phyloP scores from a whole-genome alignment of 35 echinoderm and acorn worm species.

The Strongylocentrotus purpuratus region DNA sequence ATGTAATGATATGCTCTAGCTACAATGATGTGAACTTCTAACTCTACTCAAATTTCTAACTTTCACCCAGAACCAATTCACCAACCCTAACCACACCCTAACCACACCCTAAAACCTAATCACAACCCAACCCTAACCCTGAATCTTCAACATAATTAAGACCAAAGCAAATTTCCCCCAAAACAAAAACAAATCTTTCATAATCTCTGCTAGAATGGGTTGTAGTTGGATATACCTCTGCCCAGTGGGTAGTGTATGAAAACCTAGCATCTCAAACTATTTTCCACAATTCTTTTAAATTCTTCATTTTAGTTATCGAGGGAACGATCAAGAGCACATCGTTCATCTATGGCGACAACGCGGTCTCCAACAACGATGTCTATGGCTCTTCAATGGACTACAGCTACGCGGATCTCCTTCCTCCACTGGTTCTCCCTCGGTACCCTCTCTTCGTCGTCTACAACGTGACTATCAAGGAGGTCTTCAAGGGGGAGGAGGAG shows the following conservation, averaged over 20 bases:
- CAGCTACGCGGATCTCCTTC: background rate
- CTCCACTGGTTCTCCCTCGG: constrained; percentile 1
- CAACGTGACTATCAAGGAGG: constrained; percentile 10
- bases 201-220: background rate
- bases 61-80: no score
- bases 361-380: constrained; percentile 36
- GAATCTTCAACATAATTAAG: no score
- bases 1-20: no score
- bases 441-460: constrained; percentile 40
- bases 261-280: background rate
- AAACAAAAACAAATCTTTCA: background rate
- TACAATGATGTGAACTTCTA: no score
- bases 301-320: constrained; percentile 37
- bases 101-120: no score
- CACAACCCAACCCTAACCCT: no score
- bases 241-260: background rate
- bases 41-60: no score
- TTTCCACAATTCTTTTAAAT: background rate
- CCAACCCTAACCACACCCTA: no score
- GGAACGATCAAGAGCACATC: constrained; percentile 47
- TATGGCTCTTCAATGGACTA: background rate
- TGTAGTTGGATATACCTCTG: no score
- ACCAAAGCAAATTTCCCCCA: background rate
- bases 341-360: constrained; percentile 24
- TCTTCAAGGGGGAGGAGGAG: constrained; percentile 38